phyloP scores from a whole-genome alignment of 2,888 invertebrate species.

The Dioctria linearis region DNA sequence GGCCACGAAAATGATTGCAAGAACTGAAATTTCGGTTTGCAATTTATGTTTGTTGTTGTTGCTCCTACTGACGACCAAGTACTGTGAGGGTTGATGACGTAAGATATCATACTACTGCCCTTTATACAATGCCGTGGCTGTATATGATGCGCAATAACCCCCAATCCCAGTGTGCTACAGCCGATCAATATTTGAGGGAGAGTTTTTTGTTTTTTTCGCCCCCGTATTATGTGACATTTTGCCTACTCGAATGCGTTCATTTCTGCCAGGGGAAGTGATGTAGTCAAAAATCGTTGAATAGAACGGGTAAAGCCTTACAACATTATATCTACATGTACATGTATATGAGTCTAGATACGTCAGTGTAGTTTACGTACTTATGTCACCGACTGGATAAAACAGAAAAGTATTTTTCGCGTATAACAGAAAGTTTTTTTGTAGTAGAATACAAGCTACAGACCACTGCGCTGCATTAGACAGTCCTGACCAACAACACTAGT shows the following conservation, averaged over 20 bases:
- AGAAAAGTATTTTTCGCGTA: too few species aligned
- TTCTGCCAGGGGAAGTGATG: constrained; percentile 48
- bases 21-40: constrained; percentile 45
- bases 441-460: too few species aligned
- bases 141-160: constrained; percentile 55
- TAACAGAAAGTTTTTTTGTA: too few species aligned
- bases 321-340: not conserved
- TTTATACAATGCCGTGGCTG: constrained; percentile 33
- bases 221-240: constrained; percentile 48
- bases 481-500: too few species aligned
- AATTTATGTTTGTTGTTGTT: constrained; percentile 50
- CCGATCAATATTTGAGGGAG: constrained; percentile 55
- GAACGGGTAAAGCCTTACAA: not conserved
- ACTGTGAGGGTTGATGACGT: constrained; percentile 61
- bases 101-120: constrained; percentile 57
- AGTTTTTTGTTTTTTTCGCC: constrained; percentile 38
- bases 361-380: too few species aligned
- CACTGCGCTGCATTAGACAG: too few species aligned
- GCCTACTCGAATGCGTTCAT: constrained; percentile 56
- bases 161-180: constrained; percentile 48
- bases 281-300: not conserved
- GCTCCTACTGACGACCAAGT: constrained; percentile 51
- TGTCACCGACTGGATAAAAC: too few species aligned
- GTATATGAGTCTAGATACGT: too few species aligned
- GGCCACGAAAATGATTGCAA: constrained; percentile 14